Conservation (phyloP, 2,113 vertebrate genomes). For the Cryptoleucopteryx plumbea region DNA sequence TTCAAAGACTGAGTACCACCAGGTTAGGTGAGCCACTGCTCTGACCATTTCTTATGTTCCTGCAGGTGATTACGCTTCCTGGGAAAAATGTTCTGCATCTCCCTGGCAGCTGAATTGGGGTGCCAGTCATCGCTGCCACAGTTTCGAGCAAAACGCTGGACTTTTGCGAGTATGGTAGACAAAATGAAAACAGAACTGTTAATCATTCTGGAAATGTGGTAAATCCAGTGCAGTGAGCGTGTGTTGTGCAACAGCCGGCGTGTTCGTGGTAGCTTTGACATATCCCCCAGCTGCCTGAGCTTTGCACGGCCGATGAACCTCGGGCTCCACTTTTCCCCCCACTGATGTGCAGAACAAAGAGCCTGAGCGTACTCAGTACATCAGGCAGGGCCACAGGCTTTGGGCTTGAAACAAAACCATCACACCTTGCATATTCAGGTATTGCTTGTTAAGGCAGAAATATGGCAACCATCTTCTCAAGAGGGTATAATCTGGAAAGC, state of each 20-base stretch:
- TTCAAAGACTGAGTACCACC: not conserved
- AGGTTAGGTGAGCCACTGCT: not conserved
- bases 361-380: rapidly evolving
- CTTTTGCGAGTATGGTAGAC: not conserved
- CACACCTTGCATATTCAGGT: not conserved
- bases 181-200: not conserved
- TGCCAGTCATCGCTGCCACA: not conserved
- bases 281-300: not conserved
- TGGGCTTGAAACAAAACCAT: not conserved
- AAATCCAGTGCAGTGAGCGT: not conserved
- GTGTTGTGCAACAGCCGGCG: not conserved
- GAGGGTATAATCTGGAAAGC: slow-evolving; percentile 2
- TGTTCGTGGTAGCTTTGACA: not conserved
- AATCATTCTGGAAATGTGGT: not conserved
- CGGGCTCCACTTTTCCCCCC: rapidly evolving
- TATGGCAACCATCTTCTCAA: not conserved
- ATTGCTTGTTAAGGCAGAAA: not conserved
- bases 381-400: not conserved
- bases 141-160: not conserved
- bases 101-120: rapidly evolving
- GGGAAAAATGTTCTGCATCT: not conserved
- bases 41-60: not conserved
- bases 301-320: rapidly evolving
- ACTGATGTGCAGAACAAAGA: not conserved
- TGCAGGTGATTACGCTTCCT: not conserved